Evolutionary conservation across 1,140 invertebrate species (phyloP), one percentile per base, ranked within the genome.

Genomic region (Archivesica marissinica): DNA sequence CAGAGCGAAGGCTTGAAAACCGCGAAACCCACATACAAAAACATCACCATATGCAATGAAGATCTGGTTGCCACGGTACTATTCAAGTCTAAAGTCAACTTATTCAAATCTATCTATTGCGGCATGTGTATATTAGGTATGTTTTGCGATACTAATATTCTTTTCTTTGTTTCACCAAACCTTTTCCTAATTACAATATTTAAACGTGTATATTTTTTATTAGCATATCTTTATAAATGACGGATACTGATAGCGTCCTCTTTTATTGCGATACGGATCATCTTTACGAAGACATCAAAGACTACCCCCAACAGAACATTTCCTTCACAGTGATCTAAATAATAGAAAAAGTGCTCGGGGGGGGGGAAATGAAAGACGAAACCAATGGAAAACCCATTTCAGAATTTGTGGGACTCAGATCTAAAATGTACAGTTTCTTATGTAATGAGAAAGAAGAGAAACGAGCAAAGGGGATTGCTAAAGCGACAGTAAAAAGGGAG

Each of bases 321-420:
- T 75, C 17, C 25, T 89, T 7, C 39, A 85, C 30, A 76, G 41
- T 33, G 52, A n/a, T 50, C 52, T 70, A 47, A 95, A 95, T 80
- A 94, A 94, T 88, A 95, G 95, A 85, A n/a, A n/a, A n/a, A n/a
- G n/a, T n/a, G n/a, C n/a, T n/a, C n/a, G 90, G 93, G 7, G 20
- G 94, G 2, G 94, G 94, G 7, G 92, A 94, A 89, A 93, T 95
- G 82, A 95, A 94, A 89, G 94, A 95, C 91, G 94, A 95, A 89
- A 88, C 88, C 35, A 91, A 90, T 84, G 92, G 93, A 77, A 9
- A 74, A 47, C 70, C 70, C 25, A 74, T 74, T 74, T 74, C 38
- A 44, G 70, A 74, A 74, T 74, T 74, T 74, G 72, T 54, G 1
- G 66, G 44, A 23, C 41, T 81, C 3, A 25, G 68, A 17, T 44